phyloP scores from a whole-genome alignment of 2,113 vertebrate genomes.

The Emydocephalus ijimae region DNA sequence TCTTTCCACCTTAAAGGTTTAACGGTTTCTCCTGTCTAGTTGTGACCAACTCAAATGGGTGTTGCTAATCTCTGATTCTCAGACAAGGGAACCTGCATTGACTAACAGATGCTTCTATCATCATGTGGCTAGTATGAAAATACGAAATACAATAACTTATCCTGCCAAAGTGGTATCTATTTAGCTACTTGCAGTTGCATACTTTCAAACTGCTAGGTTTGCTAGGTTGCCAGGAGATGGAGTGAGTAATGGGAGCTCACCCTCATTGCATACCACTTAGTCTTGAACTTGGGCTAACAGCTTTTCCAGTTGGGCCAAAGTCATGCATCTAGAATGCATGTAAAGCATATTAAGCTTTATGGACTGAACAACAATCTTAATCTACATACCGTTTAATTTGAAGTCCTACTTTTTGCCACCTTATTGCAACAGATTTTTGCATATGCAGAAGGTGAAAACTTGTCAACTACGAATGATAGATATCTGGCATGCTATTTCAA shows the following conservation, averaged over 20 bases:
- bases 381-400: background rate
- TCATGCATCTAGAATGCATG: background rate
- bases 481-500: background rate
- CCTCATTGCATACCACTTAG: too few species aligned
- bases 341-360: background rate
- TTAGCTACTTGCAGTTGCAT: background rate
- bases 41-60: background rate
- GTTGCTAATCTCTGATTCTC: background rate
- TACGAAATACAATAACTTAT: background rate
- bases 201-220: background rate
- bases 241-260: too few species aligned
- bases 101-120: background rate
- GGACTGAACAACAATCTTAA: background rate
- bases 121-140: background rate
- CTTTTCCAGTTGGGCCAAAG: background rate
- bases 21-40: background rate
- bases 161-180: background rate
- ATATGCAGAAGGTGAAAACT: background rate
- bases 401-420: background rate
- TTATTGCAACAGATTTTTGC: background rate
- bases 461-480: background rate
- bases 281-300: too few species aligned
- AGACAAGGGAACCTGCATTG: background rate
- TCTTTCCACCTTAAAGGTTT: background rate
- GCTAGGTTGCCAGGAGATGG: background rate